Evolutionary conservation across 2,113 vertebrate genomes (phyloP).

Genomic region (Oreotrochilus melanogaster): DNA sequence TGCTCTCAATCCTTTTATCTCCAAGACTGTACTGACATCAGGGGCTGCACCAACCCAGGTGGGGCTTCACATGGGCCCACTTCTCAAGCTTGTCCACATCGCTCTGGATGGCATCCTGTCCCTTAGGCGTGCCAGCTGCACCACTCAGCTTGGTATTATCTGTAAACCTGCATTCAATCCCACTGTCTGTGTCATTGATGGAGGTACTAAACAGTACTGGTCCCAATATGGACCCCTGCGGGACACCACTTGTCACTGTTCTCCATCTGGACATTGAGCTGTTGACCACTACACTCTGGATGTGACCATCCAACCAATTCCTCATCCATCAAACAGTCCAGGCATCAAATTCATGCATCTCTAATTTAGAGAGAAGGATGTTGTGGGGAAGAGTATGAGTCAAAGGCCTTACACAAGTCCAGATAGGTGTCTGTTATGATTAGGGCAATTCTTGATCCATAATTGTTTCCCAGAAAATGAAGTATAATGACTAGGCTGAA

Average conservation of each 20-base stretch:
- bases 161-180: too few relatives aligned
- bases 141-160: too few relatives aligned
- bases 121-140: too few relatives aligned
- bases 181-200: too few relatives aligned
- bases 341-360: background rate
- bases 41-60: too few relatives aligned
- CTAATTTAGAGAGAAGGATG: background rate
- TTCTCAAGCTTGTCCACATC: too few relatives aligned
- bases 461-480: background rate
- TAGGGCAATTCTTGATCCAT: background rate
- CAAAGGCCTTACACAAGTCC: background rate
- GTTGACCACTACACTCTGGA: background rate
- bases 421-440: background rate
- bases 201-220: background rate
- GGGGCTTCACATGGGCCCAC: too few relatives aligned
- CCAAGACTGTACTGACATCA: too few relatives aligned
- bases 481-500: background rate
- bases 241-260: too few relatives aligned
- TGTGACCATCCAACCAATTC: background rate
- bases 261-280: background rate
- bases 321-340: background rate
- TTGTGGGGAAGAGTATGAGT: background rate
- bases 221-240: background rate
- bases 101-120: too few relatives aligned
- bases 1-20: too few relatives aligned